Evolutionary conservation across 2,888 invertebrate species (phyloP), one percentile per base, ranked within the genome.

Genomic region (Synergus itoensis): DNA sequence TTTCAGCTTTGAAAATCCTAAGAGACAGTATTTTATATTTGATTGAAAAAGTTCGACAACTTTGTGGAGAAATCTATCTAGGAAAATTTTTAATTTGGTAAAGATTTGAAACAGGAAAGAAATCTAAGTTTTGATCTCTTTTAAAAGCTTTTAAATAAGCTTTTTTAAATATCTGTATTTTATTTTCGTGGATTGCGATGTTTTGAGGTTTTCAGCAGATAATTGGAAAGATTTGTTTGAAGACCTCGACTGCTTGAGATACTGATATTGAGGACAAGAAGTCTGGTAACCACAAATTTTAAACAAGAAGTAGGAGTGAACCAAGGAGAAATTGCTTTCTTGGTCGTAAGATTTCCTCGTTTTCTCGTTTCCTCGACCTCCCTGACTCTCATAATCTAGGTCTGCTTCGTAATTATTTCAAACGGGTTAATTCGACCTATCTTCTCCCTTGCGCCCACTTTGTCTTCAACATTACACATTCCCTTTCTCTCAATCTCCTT

Each of bases 401-500:
- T 40, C 62, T 62, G 76, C 76, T 76, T 41, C 62, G 76, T 62
- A 76, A 85, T 86, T 84, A 85, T 86, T 84, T 86, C 82, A 80
- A 86, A 86, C 78, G 81, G 63, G 79, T 86, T 86, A 84, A 86
- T 84, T 85, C 81, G 75, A 60, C 77, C 60, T 48, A 60, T 60
- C 76, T 62, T 76, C n/a, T 45, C 64, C 77, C 53, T 53, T 41
- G 64, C 18, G 75, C 60, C 45, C 69, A 57, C 28, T 57, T 64
- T 43, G 76, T 64, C 53, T 62, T 63, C 43, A 48, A 77, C 76
- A 73, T 75, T 76, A 62, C 78, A 77, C 60, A 43, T 60, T 76
- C 62, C 14, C 36, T 76, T 76, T 76, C 43, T 41, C 62, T 45
- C 57, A 60, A 79, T 79, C 76, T 62, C 60, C 21, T 12, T 21